Conservation (phyloP, 1,140 invertebrate species). For the Lepidotrigona ventralis region DNA sequence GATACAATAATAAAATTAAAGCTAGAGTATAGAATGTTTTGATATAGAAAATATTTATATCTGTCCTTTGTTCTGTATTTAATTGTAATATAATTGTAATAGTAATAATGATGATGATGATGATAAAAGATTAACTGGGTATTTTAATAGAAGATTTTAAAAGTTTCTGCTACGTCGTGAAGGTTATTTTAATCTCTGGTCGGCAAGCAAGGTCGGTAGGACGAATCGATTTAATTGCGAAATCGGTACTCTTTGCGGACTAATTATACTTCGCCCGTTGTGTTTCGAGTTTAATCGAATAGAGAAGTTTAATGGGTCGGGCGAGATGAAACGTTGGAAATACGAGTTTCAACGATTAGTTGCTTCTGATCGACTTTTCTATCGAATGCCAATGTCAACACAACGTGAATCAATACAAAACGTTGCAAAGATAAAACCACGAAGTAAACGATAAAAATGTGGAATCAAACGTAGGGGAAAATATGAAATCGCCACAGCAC, state of each 20-base stretch:
- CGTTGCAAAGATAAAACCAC: neutral
- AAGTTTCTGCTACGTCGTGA: no score
- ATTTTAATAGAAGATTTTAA: no score
- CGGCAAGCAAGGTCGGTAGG: neutral
- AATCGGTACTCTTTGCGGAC: constrained; percentile 22
- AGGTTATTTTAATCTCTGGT: constrained; percentile 8
- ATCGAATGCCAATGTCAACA: neutral
- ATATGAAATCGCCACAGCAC: no score
- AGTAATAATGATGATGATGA: no score
- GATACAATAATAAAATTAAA: no score
- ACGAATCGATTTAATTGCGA: constrained; percentile 35
- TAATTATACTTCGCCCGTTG: neutral
- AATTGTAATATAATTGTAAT: no score
- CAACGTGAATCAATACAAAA: neutral
- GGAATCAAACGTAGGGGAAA: no score
- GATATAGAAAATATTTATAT: neutral
- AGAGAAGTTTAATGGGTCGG: neutral
- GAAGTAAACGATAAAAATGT: neutral
- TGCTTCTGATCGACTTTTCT: neutral
- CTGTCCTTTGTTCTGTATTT: no score
- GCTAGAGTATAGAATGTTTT: no score
- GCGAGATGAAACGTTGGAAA: neutral
- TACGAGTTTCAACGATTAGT: neutral
- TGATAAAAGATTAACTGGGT: no score
- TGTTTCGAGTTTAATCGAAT: neutral